These are phyloP conservation scores for Psephotus haematonotus DNA, from an alignment of 2,113 vertebrate genomes.

Conservation along the genomic window DNA sequence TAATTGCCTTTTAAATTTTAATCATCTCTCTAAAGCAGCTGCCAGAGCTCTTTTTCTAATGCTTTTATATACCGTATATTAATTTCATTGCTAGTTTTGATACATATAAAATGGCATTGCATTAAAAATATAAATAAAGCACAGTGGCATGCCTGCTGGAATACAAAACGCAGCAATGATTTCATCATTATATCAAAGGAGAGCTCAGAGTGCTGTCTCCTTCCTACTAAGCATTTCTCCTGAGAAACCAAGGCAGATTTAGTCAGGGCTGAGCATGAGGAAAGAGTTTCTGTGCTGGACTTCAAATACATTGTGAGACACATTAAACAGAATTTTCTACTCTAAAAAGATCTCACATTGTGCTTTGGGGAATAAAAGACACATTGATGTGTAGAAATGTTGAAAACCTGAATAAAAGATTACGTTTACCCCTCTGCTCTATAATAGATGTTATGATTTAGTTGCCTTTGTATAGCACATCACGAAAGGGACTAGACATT, in stretches of 20 bases:
- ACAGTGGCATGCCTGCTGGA: neutral
- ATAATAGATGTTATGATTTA: neutral
- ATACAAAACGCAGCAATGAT: neutral
- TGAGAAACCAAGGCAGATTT: neutral
- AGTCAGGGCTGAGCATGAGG: neutral
- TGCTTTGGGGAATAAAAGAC: neutral
- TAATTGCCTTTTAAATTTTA: constrained; percentile 65
- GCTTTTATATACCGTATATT: constrained; percentile 34
- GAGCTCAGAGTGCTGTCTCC: neutral
- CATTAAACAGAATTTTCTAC: neutral
- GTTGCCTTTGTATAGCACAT: neutral
- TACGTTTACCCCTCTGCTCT: neutral
- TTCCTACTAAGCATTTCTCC: neutral
- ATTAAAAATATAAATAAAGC: constrained; percentile 48
- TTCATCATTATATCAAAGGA: constrained; percentile 8
- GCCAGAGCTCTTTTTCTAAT: constrained; percentile 2
- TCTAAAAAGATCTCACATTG: neutral
- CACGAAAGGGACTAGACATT: neutral
- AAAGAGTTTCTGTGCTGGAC: neutral
- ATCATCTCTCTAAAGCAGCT: constrained; percentile 52
- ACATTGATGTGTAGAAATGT: neutral
- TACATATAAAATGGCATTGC: constrained; percentile 6
- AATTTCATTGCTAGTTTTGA: constrained; percentile 28
- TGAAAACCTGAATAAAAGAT: neutral
- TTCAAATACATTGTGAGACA: neutral